phyloP scores from a whole-genome alignment of 2,113 vertebrate species.

The Trogon melanurus region DNA sequence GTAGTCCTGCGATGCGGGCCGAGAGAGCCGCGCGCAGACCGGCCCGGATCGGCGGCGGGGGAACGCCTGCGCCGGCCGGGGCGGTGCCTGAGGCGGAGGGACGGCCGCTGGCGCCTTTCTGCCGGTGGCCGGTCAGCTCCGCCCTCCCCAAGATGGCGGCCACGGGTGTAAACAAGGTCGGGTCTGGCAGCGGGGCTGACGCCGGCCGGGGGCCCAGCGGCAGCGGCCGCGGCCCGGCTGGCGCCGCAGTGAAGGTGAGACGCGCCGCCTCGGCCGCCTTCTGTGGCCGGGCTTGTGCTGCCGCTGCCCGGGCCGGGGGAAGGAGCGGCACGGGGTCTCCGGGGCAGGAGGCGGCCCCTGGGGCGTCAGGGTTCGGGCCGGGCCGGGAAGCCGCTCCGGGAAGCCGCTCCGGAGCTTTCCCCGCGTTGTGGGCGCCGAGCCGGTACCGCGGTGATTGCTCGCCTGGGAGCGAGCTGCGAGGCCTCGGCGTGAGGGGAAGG shows the following conservation, averaged over 20 bases:
- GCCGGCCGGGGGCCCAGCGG: conserved; percentile 45
- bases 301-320: too few species aligned
- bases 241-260: conserved; percentile 88
- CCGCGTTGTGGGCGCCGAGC: too few species aligned
- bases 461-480: background rate
- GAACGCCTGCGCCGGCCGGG: background rate
- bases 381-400: background rate
- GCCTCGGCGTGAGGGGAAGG: background rate
- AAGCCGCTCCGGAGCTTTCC: background rate
- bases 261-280: background rate
- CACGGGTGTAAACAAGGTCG: conserved; percentile 83
- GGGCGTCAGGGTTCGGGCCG: too few species aligned
- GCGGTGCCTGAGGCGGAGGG: background rate
- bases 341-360: fast-evolving
- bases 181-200: conserved; percentile 74
- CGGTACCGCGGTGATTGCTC: too few species aligned
- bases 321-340: background rate
- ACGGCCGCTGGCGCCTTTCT: fast-evolving
- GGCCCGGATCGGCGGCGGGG: fast-evolving
- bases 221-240: conserved; percentile 29
- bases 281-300: background rate
- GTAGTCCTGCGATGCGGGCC: fast-evolving
- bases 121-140: fast-evolving
- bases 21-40: fast-evolving
- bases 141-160: conserved; percentile 79